A percentile compares a stretch with the other conserved stretches of the same genome.
Conservation (phyloP, 2,888 invertebrate genomes). For the Acanthosepion pharaonis region DNA sequence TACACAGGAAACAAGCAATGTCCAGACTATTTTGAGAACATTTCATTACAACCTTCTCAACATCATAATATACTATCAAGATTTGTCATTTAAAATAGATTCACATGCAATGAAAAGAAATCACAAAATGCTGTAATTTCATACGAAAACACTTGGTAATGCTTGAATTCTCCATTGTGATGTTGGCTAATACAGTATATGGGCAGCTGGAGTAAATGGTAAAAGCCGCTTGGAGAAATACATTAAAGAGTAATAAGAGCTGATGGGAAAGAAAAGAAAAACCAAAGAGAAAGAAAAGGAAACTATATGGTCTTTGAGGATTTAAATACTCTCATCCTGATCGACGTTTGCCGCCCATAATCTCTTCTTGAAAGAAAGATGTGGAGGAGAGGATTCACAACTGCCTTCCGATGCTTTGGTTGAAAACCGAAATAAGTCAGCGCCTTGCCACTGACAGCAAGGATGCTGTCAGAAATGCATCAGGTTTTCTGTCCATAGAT, state of each 20-base stretch:
- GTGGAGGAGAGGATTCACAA: neutral
- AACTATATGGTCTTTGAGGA: neutral
- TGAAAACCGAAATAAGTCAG: constrained; percentile 8
- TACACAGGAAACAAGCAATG: too few species aligned
- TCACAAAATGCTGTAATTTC: neutral
- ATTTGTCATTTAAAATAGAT: too few species aligned
- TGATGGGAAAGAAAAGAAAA: neutral
- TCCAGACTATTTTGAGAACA: too few species aligned
- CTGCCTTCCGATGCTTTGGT: neutral
- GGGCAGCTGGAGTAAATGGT: neutral
- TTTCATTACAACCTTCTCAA: too few species aligned
- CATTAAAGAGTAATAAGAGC: neutral
- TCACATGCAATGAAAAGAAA: too few species aligned
- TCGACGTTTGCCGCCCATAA: neutral
- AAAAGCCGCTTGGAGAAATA: neutral
- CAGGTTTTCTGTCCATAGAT: neutral
- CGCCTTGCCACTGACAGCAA: neutral
- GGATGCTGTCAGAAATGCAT: neutral
- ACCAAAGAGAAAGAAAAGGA: neutral
- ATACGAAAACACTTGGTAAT: neutral
- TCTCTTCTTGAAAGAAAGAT: constrained; percentile 22
- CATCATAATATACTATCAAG: too few species aligned
- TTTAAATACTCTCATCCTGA: constrained; percentile 33
- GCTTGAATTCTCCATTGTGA: neutral
- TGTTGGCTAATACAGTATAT: neutral